Conservation (phyloP, 2,113 vertebrate species). For the Agapornis roseicollis region DNA sequence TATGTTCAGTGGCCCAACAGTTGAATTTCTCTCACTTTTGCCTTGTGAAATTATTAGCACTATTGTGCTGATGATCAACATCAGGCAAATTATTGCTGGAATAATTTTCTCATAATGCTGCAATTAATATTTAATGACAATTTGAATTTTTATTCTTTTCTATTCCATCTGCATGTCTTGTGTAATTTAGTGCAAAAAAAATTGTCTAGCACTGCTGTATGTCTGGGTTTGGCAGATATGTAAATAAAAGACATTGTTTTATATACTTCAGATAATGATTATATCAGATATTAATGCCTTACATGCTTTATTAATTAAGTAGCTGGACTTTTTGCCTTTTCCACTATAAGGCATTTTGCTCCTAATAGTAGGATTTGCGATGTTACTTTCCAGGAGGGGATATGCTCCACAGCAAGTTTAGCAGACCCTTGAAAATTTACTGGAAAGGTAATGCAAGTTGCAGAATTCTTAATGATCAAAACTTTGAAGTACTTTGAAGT, state of each 20-base stretch:
- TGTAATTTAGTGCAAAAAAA: neutral
- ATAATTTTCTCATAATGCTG: neutral
- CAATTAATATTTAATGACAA: neutral
- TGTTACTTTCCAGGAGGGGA: neutral
- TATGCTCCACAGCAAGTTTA: neutral
- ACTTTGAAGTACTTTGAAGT: neutral
- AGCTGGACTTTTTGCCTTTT: neutral
- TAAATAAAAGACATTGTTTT: neutral
- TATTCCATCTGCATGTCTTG: neutral
- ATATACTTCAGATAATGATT: neutral
- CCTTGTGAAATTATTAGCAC: neutral
- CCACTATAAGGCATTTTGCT: neutral
- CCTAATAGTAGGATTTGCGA: neutral
- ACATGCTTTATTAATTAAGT: neutral
- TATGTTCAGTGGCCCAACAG: neutral
- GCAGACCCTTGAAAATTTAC: neutral
- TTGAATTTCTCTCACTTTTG: neutral
- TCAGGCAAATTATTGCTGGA: neutral
- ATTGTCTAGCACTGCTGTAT: neutral
- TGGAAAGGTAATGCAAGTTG: neutral
- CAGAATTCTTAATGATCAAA: neutral
- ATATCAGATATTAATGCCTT: neutral
- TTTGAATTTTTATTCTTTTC: neutral
- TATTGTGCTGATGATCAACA: neutral
- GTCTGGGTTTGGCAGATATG: neutral